phyloP scores from a whole-genome alignment of 1,140 invertebrate species.

The Cydia amplana region DNA sequence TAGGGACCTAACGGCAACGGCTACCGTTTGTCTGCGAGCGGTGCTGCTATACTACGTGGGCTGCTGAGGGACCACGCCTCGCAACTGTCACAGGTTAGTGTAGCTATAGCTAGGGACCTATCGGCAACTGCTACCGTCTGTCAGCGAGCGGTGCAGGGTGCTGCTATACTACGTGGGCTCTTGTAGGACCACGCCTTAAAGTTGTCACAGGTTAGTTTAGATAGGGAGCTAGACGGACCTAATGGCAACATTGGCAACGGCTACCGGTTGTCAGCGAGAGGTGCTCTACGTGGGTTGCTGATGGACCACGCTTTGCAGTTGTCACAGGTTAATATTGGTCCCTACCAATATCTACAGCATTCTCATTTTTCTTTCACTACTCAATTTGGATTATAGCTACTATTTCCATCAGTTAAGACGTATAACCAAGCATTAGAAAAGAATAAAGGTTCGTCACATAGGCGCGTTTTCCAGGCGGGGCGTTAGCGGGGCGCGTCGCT shows the following conservation, averaged over 20 bases:
- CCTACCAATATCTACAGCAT: too few relatives aligned
- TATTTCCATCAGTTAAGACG: background rate
- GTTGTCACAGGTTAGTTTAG: conserved; percentile 80
- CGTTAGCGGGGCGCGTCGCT: too few relatives aligned
- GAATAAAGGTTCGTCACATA: too few relatives aligned
- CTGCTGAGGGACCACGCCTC: conserved; percentile 82
- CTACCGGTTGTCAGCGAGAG: conserved; percentile 78
- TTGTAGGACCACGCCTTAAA: conserved; percentile 82
- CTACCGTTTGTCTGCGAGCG: conserved; percentile 79
- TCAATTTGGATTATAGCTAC: too few relatives aligned
- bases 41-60: conserved; percentile 80
- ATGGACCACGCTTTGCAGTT: conserved; percentile 82
- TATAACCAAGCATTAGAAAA: too few relatives aligned
- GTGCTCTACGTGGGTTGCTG: conserved; percentile 78
- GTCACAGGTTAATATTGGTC: conserved; percentile 84
- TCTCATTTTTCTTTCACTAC: too few relatives aligned
- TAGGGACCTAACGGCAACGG: conserved; percentile 75
- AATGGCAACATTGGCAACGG: conserved; percentile 81
- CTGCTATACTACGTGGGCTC: conserved; percentile 81
- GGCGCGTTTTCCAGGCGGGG: too few relatives aligned
- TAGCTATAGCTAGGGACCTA: conserved; percentile 46
- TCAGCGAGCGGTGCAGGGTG: conserved; percentile 80
- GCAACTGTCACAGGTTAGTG: conserved; percentile 81
- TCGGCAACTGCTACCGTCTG: conserved; percentile 80
- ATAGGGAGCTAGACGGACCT: conserved; percentile 43